These are phyloP conservation scores for Baryphthengus martii DNA, from an alignment of 2,113 vertebrate genomes.

Conservation along the genomic window DNA sequence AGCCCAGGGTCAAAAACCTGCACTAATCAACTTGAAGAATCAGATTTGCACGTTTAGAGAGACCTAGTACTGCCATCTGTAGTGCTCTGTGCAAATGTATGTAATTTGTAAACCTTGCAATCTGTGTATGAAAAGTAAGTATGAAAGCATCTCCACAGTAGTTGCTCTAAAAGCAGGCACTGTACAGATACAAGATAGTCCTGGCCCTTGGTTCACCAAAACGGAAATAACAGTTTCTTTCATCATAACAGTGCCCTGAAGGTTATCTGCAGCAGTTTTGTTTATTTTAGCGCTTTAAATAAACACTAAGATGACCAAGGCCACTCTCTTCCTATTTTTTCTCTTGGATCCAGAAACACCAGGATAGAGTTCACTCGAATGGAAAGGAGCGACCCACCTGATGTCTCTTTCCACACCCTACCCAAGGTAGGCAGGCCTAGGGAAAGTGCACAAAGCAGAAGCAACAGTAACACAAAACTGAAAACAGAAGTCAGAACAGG, in stretches of 20 bases:
- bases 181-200: rapidly evolving
- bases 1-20: background rate
- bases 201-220: background rate
- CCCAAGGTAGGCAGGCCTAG: no score
- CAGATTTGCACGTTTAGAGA: background rate
- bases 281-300: background rate
- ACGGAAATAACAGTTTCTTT: background rate
- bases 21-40: background rate
- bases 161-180: background rate
- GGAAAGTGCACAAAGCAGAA: background rate
- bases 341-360: background rate
- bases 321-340: background rate
- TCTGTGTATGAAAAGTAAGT: no score
- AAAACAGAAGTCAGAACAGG: background rate
- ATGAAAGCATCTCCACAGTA: rapidly evolving
- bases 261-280: background rate
- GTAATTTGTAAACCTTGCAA: no score
- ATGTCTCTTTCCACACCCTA: background rate
- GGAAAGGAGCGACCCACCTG: background rate
- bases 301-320: background rate
- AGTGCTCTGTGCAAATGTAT: no score
- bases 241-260: background rate
- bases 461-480: background rate
- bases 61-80: no score
- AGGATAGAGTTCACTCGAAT: no score